phyloP scores from a whole-genome alignment of 1,140 invertebrate genomes.

The Zaprionus davidi region DNA sequence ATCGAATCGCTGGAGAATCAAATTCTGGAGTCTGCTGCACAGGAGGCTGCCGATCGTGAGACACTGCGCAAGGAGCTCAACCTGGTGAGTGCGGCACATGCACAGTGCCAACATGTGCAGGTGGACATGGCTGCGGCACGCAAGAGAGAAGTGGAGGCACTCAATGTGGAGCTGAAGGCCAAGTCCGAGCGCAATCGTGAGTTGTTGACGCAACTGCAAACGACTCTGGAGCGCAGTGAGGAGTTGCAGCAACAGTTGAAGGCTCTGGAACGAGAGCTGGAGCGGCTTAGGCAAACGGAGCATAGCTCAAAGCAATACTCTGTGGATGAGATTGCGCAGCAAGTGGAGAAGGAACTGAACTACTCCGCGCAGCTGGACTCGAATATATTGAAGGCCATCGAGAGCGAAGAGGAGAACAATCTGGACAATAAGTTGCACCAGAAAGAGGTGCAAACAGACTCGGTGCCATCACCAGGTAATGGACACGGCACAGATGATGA shows the following conservation, averaged over 20 bases:
- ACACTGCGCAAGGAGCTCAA: conserved; percentile 66
- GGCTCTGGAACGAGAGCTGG: conserved; percentile 64
- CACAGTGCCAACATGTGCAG: conserved; percentile 57
- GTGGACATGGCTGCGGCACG: conserved; percentile 53
- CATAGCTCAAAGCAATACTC: conserved; percentile 81
- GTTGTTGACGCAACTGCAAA: conserved; percentile 45
- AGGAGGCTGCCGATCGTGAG: conserved; percentile 65
- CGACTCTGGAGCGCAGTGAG: conserved; percentile 43
- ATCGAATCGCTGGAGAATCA: conserved; percentile 58
- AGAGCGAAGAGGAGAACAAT: conserved; percentile 85
- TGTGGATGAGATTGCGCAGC: conserved; percentile 86
- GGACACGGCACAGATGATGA: conserved; percentile 76
- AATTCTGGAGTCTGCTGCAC: conserved; percentile 58
- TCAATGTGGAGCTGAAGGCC: conserved; percentile 64
- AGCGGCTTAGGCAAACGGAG: conserved; percentile 66
- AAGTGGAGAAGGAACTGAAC: conserved; percentile 87
- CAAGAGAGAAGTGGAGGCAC: conserved; percentile 59
- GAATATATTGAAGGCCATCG: conserved; percentile 86
- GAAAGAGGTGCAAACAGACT: conserved; percentile 72
- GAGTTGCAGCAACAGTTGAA: conserved; percentile 59
- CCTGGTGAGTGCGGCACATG: conserved; percentile 60
- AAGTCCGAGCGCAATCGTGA: conserved; percentile 55
- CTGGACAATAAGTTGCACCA: conserved; percentile 84
- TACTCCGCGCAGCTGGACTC: conserved; percentile 87
- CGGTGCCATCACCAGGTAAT: conserved; percentile 36